A percentile compares a stretch with the other conserved stretches of the same genome.
These are phyloP conservation scores for Gadopsis bispinosus DNA, from an alignment of 2,797 vertebrate species.

Conservation along the genomic window DNA sequence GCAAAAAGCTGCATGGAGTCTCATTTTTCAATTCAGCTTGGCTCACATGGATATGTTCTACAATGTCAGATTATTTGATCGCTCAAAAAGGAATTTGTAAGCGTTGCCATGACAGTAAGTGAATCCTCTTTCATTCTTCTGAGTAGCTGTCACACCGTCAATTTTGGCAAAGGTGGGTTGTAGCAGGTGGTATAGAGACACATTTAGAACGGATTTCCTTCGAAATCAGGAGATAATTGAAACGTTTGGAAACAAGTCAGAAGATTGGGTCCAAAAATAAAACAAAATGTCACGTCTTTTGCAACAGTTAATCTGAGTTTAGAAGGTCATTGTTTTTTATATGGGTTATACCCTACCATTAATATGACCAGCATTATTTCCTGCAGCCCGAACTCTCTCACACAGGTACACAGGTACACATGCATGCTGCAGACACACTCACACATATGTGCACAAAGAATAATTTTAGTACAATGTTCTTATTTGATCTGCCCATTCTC, in stretches of 20 bases:
- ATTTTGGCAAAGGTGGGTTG: slow-evolving; percentile 33
- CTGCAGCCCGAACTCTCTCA: background rate
- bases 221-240: slow-evolving; percentile 41
- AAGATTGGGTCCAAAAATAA: slow-evolving; percentile 15
- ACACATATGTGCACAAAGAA: background rate
- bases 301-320: slow-evolving; percentile 15
- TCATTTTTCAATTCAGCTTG: slow-evolving; percentile 35
- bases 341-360: background rate
- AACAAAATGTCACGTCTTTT: background rate
- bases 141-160: slow-evolving; percentile 37
- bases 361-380: slow-evolving; percentile 9
- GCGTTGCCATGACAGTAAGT: slow-evolving; percentile 42
- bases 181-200: slow-evolving; percentile 39
- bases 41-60: slow-evolving; percentile 35
- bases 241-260: slow-evolving; percentile 24
- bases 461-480: slow-evolving; percentile 47
- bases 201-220: slow-evolving; percentile 30
- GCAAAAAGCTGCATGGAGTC: slow-evolving; percentile 20
- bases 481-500: slow-evolving; percentile 71
- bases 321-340: background rate
- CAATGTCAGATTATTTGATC: slow-evolving; percentile 38
- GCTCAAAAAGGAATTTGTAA: slow-evolving; percentile 23
- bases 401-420: background rate
- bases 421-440: background rate
- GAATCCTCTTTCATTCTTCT: slow-evolving; percentile 33